These are phyloP conservation scores for Venusia cambrica DNA, from an alignment of 2,888 invertebrate species.

Conservation along the genomic window DNA sequence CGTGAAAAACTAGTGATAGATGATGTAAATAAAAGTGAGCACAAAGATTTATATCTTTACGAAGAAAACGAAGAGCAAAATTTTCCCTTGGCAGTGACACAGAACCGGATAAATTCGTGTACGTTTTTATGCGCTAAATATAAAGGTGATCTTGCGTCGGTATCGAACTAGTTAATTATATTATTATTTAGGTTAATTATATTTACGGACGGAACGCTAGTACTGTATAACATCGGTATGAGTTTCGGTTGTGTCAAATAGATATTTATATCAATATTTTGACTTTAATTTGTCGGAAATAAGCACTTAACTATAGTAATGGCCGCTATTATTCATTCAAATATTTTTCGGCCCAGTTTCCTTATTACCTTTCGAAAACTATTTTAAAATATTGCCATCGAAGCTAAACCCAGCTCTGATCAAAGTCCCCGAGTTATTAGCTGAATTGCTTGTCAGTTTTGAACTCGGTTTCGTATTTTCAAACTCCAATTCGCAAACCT, in stretches of 20 bases:
- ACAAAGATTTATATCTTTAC: conserved; percentile 29
- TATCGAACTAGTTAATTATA: conserved; percentile 27
- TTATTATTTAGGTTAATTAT: conserved; percentile 24
- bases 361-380: conserved; percentile 4
- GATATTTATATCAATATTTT: too few species aligned
- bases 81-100: conserved; percentile 45
- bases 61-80: conserved; percentile 22
- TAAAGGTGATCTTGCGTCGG: conserved; percentile 26
- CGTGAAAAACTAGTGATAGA: conserved; percentile 3
- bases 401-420: conserved; percentile 4
- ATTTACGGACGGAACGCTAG: conserved; percentile 16
- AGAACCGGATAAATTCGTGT: conserved; percentile 35
- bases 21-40: conserved; percentile 24
- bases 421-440: conserved; percentile 16
- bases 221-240: conserved; percentile 4
- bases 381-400: conserved; percentile 12
- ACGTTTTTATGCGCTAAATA: conserved; percentile 31
- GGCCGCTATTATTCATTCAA: too few species aligned
- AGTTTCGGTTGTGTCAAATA: too few species aligned
- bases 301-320: too few species aligned
- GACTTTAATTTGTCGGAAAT: too few species aligned
- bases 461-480: conserved; percentile 15
- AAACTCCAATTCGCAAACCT: conserved; percentile 19
- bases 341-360: background rate
- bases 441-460: conserved; percentile 10